Evolutionary conservation across 2,888 invertebrate genomes (phyloP), one percentile per base, ranked within the genome.

Genomic region (Sesamia inferens): DNA sequence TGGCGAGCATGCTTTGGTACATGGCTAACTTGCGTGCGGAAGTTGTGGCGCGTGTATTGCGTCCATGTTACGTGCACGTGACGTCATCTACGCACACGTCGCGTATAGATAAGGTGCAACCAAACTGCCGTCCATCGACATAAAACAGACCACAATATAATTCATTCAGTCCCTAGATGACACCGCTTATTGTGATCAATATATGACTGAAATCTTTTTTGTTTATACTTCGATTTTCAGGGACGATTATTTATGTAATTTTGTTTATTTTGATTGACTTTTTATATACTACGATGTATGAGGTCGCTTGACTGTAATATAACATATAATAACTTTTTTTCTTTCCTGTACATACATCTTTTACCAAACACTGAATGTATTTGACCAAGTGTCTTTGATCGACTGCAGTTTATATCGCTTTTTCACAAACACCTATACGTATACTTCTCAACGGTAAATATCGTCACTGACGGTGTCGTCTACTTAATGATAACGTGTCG

Each of bases 1-100:
- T 90, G 93, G 92, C 92, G 89, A 93, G 95, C 95, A 95, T 95
- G 95, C 90, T 93, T 93, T 94, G 91, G 89, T 90, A 89, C 91
- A 93, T 94, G 91, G 93, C 92, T 95, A 94, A 94, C 93, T 90
- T 88, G 90, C 89, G 89, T 78, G 86, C 86, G 87, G 85, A 71
- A 83, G 69, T 71, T 76, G 42, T 57, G 69, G 68, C 82, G 78
- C 85, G 84, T 84, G 75, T 70, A 75, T 80, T 70, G 71, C 69
- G 74, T 61, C 44, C 48, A 59, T 54, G 19, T 54, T 76, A 51
- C 57, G 59, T 75, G 62, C 75, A 39, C 55, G 57, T 61, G 58
- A 67, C 68, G 71, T 67, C 57, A 61, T 59, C 58, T 16, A 66
- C 59, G 80, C 68, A 70, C 62, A 44, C 64, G 66, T 64, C 16